phyloP scores from a whole-genome alignment of 2,888 invertebrate species.

The Chirona hameri region DNA sequence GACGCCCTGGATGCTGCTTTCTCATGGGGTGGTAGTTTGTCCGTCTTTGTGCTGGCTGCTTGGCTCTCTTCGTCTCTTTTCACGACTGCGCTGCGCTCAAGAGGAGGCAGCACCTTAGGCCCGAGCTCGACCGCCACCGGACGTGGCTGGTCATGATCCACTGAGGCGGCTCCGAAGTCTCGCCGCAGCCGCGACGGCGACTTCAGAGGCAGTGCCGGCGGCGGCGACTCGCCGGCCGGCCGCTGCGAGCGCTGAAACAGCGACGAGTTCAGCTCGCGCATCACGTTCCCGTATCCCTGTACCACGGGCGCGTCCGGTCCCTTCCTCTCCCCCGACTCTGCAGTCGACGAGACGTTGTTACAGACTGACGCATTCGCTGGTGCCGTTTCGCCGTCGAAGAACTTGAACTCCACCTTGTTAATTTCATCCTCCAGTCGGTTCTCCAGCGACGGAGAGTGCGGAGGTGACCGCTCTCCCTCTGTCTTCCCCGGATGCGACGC shows the following conservation, averaged over 20 bases:
- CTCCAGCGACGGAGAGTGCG: neutral
- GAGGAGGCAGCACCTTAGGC: neutral
- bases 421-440: neutral
- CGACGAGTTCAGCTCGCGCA: neutral
- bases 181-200: neutral
- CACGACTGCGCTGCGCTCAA: too few relatives aligned
- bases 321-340: neutral
- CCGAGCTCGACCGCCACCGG: too few relatives aligned
- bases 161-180: neutral
- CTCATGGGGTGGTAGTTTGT: too few relatives aligned
- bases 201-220: neutral
- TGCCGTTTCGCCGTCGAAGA: neutral
- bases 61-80: too few relatives aligned
- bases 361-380: neutral
- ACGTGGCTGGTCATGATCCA: neutral
- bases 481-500: neutral
- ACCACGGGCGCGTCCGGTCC: neutral
- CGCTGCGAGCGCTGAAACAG: neutral
- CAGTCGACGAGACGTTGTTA: neutral
- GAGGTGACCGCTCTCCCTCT: neutral
- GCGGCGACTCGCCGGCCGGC: neutral
- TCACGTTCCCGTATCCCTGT: neutral
- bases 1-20: too few relatives aligned
- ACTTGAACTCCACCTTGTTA: conserved; percentile 1
- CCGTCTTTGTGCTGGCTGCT: too few relatives aligned